A percentile compares a stretch with the other conserved stretches of the same genome.
Conservation (phyloP, 2,113 vertebrate species). For the Saccopteryx leptura region DNA sequence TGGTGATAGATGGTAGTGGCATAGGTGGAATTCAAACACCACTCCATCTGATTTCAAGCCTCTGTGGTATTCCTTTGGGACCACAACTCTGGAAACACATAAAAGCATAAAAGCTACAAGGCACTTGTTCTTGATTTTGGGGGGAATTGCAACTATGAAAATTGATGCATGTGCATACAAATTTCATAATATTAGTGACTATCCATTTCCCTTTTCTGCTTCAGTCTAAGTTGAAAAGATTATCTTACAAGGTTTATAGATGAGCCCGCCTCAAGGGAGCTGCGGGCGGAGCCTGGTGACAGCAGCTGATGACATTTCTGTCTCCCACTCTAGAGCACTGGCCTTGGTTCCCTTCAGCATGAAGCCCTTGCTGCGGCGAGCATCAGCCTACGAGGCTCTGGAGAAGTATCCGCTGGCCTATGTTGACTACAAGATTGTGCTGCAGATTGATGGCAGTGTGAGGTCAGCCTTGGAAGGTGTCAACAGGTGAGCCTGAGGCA, state of each 20-base stretch:
- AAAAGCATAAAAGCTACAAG: neutral
- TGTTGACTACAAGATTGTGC: conserved; percentile 94
- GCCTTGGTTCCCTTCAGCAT: conserved; percentile 92
- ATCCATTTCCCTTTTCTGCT: neutral
- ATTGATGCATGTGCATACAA: rapidly evolving
- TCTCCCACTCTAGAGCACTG: conserved; percentile 85
- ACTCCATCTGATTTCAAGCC: neutral
- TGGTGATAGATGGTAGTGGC: neutral
- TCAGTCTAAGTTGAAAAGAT: neutral
- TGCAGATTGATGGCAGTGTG: conserved; percentile 92
- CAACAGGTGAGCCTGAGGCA: conserved; percentile 89
- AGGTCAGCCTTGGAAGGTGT: conserved; percentile 94
- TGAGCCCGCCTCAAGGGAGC: neutral
- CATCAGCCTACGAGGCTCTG: conserved; percentile 93
- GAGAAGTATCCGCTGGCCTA: conserved; percentile 94
- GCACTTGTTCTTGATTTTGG: neutral
- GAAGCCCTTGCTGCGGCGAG: conserved; percentile 94
- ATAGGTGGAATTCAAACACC: neutral
- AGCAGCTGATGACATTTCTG: conserved; percentile 72
- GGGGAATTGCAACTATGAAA: neutral
- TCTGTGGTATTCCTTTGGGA: neutral
- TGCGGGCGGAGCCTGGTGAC: neutral
- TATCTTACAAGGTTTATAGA: neutral
- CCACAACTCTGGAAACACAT: neutral
- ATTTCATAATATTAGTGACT: neutral